Percentiles rank a stretch among this genome's conserved stretches.
These are phyloP conservation scores for Tetragonisca angustula DNA, from an alignment of 2,888 invertebrate genomes.

Conservation along the genomic window DNA sequence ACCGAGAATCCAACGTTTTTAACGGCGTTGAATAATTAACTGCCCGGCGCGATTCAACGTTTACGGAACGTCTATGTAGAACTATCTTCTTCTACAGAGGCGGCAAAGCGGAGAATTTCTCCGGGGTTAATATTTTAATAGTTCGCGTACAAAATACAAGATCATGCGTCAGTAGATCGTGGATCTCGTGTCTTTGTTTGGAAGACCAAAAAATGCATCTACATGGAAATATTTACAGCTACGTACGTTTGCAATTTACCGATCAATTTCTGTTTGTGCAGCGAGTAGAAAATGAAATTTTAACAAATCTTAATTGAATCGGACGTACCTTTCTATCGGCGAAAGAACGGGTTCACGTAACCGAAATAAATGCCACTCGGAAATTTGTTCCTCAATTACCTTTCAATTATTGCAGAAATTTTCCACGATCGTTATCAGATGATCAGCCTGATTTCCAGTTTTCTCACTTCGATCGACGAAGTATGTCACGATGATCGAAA, in stretches of 20 bases:
- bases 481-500: neutral
- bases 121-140: neutral
- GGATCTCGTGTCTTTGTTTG: no score
- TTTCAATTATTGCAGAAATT: no score
- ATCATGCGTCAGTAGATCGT: no score
- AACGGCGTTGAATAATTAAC: neutral
- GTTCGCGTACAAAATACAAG: no score
- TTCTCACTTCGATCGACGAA: neutral
- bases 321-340: neutral
- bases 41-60: neutral
- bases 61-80: neutral
- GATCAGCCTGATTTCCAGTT: neutral
- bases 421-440: no score
- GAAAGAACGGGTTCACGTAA: no score
- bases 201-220: no score
- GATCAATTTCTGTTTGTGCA: no score
- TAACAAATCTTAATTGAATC: neutral
- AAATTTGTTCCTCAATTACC: no score
- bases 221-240: no score
- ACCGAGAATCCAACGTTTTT: conserved; percentile 21
- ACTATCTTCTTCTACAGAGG: neutral
- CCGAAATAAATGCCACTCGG: no score
- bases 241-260: no score
- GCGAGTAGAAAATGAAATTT: neutral
- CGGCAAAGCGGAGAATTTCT: neutral